Evolutionary conservation across 1,140 invertebrate genomes (phyloP), one percentile per base, ranked within the genome.

Genomic region (Aphis craccivora): DNA sequence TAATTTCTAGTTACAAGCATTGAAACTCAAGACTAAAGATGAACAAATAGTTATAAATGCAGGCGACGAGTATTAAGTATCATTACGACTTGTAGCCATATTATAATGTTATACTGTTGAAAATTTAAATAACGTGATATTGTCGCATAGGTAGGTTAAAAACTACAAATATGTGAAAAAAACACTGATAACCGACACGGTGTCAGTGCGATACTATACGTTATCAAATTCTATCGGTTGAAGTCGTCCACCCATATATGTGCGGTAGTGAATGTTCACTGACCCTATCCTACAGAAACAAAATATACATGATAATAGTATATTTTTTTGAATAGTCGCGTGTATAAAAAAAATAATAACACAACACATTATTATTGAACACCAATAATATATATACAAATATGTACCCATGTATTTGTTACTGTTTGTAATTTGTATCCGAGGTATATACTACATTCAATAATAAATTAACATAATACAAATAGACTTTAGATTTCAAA

Each of bases 111-210:
- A 4, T 76, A 76, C 30, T 76, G n/a, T 76, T 76, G 30, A n/a
- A n/a, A n/a, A 76, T 76, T 76, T 76, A 76, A 76, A n/a, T n/a
- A 76, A 76, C 30, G 60, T 76, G n/a, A 76, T 76, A 76, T 76
- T 76, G 60, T 76, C 60, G 18, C 60, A 76, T 76, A 76, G 60
- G 60, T 67, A 67, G 30, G n/a, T 76, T 76, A n/a, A 1, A n/a
- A 76, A 76, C 60, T 76, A 76, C 60, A 76, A 76, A 76, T 76
- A 76, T 76, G 60, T 76, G 60, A 76, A 76, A 76, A 60, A 67
- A 76, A 76, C 60, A 76, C 60, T 76, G 60, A 76, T 76, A 76
- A n/a, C n/a, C 14, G 14, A 76, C 60, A 76, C n/a, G 30, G 60
- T 76, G 60, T 76, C n/a, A n/a, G 4, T n/a, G 60, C 30, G 14